Base-by-base conservation (phyloP, 2,113 vertebrate species). In the Ceyx melanurus region DNA sequence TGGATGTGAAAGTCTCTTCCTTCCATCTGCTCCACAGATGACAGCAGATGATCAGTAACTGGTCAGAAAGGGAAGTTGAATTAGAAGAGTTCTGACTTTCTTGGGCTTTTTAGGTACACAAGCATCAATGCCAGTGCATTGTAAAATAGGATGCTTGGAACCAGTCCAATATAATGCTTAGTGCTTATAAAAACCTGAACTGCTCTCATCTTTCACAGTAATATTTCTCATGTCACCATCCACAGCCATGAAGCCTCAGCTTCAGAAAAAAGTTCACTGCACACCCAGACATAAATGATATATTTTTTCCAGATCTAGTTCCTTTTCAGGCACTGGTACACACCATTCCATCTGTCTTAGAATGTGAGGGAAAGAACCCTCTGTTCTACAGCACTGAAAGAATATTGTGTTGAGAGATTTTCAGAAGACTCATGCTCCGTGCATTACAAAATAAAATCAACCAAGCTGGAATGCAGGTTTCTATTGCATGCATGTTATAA, bases 381-480 rank as follows among this genome's bases (percentile, higher is more conserved):
- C n/a, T 71, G 58, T 54, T 74, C 53, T 56, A 26, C 33, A 54
- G 50, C 53, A 86, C 71, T 88, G 50, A 15, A 92, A 77, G 57
- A 82, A 20, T 58, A 58, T 71, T 85, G 58, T 12, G 23, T 35
- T 73, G 89, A 65, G 25, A 75, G 22, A 78, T 79, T 75, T 86
- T 25, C 5, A 79, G 54, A 88, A 26, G 10, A 80, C 20, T 95
- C 92, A 94, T 94, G 93, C 93, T 90, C 92, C 96, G 92, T 96
- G 96, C 94, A 92, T 73, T 74, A 81, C 78, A 58, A 20, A 66
- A 3, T 17, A 65, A 23, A 29, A 29, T 6, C 46, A 50, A 54
- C 35, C 35, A 82, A 85, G 78, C 60, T 88, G 33, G 51, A 80
- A 79, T 61, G 66, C 45, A 89, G 66, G 57, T 46, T 94, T 77